A percentile compares a stretch with the other conserved stretches of the same genome.
These are phyloP conservation scores for Urosaurus nigricauda DNA, from an alignment of 2,797 vertebrate species.

Conservation along the genomic window DNA sequence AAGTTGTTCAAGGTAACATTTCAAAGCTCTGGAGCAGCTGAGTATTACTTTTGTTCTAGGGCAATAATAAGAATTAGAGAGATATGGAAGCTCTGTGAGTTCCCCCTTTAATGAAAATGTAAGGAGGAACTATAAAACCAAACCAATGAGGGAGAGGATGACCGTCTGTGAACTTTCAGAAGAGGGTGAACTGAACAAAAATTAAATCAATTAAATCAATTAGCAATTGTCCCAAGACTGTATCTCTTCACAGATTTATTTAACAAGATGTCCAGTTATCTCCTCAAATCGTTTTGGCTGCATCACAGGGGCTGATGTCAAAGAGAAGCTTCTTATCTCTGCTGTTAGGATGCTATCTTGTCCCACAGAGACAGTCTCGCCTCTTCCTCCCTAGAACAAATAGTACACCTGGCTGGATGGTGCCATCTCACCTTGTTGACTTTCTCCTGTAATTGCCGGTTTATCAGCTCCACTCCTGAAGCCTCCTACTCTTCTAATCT, in stretches of 20 bases:
- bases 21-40: too few relatives aligned
- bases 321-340: conserved; percentile 59
- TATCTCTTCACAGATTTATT: conserved; percentile 22
- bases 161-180: background rate
- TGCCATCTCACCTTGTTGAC: conserved; percentile 72
- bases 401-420: conserved; percentile 12
- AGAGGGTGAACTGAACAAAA: background rate
- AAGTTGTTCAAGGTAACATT: too few relatives aligned
- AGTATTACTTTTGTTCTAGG: background rate
- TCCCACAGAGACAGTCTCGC: conserved; percentile 40
- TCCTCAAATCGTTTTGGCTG: conserved; percentile 40
- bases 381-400: conserved; percentile 59
- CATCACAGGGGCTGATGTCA: conserved; percentile 27
- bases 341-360: conserved; percentile 52
- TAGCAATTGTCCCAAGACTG: conserved; percentile 29
- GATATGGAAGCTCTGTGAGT: background rate
- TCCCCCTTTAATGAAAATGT: background rate
- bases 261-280: background rate
- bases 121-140: background rate
- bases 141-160: background rate
- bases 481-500: conserved; percentile 27
- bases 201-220: conserved; percentile 28
- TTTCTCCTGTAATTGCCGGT: conserved; percentile 61
- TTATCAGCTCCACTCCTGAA: conserved; percentile 64
- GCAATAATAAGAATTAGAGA: background rate